These are phyloP conservation scores for Anoncus sp. DNA, from an alignment of 2,888 invertebrate genomes.

Conservation along the genomic window DNA sequence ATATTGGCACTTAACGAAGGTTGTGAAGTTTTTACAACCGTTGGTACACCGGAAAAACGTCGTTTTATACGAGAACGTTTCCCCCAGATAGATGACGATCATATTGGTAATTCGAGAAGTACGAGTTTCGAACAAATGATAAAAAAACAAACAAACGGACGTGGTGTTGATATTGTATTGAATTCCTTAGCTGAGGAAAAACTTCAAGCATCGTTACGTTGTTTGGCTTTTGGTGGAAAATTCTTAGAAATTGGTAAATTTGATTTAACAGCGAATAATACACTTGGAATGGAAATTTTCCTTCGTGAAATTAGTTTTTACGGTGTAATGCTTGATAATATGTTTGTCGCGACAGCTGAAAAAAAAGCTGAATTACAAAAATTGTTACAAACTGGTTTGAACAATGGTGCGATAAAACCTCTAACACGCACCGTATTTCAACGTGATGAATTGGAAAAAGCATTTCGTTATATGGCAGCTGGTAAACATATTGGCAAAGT, in stretches of 20 bases:
- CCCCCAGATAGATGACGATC: constrained; percentile 85
- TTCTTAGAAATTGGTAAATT: constrained; percentile 95
- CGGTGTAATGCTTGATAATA: constrained; percentile 90
- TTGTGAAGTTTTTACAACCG: constrained; percentile 87
- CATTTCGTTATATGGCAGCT: constrained; percentile 87
- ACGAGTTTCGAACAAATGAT: constrained; percentile 95
- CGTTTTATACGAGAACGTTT: constrained; percentile 85
- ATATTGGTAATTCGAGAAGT: constrained; percentile 95
- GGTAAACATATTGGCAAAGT: constrained; percentile 94
- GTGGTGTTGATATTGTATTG: constrained; percentile 95
- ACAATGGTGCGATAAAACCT: constrained; percentile 88
- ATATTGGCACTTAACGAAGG: constrained; percentile 85
- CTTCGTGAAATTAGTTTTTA: constrained; percentile 90
- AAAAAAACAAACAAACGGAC: constrained; percentile 90
- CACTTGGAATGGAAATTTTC: constrained; percentile 88
- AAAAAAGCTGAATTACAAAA: constrained; percentile 85
- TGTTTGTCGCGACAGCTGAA: constrained; percentile 84
- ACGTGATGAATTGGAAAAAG: constrained; percentile 88
- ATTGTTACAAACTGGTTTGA: constrained; percentile 87
- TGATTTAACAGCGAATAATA: constrained; percentile 89
- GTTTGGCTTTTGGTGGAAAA: constrained; percentile 86
- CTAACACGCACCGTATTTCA: constrained; percentile 87
- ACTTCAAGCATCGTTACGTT: constrained; percentile 88
- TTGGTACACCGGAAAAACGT: constrained; percentile 85
- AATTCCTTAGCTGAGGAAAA: constrained; percentile 98